These are phyloP conservation scores for Crotophaga sulcirostris DNA, from an alignment of 2,113 vertebrate species.

Conservation along the genomic window DNA sequence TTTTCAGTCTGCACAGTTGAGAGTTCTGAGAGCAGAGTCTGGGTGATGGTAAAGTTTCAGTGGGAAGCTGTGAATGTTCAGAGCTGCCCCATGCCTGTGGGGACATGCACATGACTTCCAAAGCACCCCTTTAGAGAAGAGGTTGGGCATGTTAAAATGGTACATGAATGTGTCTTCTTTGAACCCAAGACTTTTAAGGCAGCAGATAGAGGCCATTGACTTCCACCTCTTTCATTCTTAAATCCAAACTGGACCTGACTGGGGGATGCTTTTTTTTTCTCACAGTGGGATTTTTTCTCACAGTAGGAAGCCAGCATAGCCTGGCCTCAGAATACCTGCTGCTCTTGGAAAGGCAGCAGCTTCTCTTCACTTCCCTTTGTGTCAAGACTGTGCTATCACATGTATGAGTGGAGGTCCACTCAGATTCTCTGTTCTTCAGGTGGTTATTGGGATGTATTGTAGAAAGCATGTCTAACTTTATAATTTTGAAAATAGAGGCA, in stretches of 20 bases:
- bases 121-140: neutral
- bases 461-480: neutral
- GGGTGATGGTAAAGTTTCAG: neutral
- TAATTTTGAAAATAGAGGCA: neutral
- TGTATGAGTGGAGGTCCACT: neutral
- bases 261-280: no score
- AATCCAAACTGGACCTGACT: neutral
- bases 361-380: neutral
- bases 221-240: neutral
- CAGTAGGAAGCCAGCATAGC: neutral
- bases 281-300: rapidly evolving
- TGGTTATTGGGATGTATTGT: neutral
- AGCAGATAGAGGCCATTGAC: neutral
- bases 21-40: neutral
- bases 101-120: neutral
- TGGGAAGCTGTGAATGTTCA: neutral
- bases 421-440: neutral
- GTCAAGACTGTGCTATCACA: rapidly evolving
- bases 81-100: neutral
- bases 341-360: neutral
- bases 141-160: neutral
- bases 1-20: neutral
- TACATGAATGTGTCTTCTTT: neutral
- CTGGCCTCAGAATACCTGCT: neutral
- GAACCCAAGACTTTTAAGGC: neutral